Conservation (phyloP, 2,113 vertebrate species). For the Podilymbus podiceps region DNA sequence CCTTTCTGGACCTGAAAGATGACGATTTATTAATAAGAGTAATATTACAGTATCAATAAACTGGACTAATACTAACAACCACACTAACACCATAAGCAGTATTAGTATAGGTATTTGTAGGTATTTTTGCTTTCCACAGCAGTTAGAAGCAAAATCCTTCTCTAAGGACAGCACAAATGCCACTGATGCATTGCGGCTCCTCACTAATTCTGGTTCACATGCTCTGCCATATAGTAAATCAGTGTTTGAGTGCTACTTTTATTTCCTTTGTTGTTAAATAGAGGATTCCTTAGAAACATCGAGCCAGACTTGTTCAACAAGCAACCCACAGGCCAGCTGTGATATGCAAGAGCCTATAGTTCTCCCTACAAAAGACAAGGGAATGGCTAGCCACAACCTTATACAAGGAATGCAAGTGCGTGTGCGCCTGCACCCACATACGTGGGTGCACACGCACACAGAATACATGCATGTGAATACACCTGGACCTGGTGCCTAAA, state of each 20-base stretch:
- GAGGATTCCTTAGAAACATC: not conserved
- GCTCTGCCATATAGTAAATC: not conserved
- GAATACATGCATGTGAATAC: no score
- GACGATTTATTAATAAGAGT: not conserved
- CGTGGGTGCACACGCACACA: no score
- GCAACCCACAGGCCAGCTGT: not conserved
- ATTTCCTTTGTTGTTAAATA: not conserved
- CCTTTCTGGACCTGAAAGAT: not conserved
- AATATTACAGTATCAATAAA: not conserved
- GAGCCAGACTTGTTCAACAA: not conserved
- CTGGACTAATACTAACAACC: not conserved
- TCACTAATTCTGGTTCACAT: not conserved
- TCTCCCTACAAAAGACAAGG: not conserved
- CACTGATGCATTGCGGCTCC: not conserved
- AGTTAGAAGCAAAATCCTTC: not conserved
- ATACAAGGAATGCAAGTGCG: not conserved
- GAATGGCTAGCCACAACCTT: not conserved
- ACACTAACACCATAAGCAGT: not conserved
- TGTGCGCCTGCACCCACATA: not conserved
- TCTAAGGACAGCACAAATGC: not conserved
- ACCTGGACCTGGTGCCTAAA: not conserved
- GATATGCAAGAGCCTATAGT: not conserved
- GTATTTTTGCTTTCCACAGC: not conserved
- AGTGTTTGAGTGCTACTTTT: not conserved
- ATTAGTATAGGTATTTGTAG: not conserved